Evolutionary conservation across 2,113 vertebrate species (phyloP).

Genomic region (Speoplatyrhinus poulsoni): DNA sequence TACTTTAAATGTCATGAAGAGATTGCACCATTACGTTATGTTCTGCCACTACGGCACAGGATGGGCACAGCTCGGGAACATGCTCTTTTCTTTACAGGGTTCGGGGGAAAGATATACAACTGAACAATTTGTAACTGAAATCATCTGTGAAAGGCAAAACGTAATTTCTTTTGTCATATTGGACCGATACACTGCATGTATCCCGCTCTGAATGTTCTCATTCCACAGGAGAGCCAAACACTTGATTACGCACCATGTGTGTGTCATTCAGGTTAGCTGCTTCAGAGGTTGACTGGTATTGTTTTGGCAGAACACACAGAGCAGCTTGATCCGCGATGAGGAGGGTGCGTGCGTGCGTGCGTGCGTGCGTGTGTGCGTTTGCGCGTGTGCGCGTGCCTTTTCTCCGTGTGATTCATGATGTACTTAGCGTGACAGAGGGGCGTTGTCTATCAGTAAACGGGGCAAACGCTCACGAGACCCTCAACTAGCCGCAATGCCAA

Average conservation of each 20-base stretch:
- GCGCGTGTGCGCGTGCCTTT: neutral
- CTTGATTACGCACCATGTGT: conserved; percentile 10
- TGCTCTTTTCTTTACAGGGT: neutral
- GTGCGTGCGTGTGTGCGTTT: conserved; percentile 32
- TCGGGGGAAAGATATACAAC: neutral
- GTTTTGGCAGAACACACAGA: conserved; percentile 37
- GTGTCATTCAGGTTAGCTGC: conserved; percentile 31
- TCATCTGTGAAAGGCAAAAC: conserved; percentile 22
- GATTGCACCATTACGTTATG: conserved; percentile 9
- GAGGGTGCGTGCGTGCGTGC: conserved; percentile 8
- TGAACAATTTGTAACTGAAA: conserved; percentile 15
- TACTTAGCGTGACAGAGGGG: conserved; percentile 29
- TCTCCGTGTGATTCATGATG: no score
- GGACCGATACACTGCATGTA: conserved; percentile 17
- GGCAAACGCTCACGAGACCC: conserved; percentile 15
- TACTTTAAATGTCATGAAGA: conserved; percentile 17
- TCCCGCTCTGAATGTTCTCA: conserved; percentile 15
- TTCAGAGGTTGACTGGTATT: conserved; percentile 5
- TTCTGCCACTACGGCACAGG: neutral
- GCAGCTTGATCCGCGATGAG: conserved; percentile 21
- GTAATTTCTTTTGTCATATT: conserved; percentile 13
- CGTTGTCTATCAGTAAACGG: conserved; percentile 45
- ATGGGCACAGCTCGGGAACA: neutral
- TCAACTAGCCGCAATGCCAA: conserved; percentile 32
- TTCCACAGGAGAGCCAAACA: neutral